Evolutionary conservation across 1,140 invertebrate genomes (phyloP), one percentile per base, ranked within the genome.

Genomic region (Agrilus planipennis): DNA sequence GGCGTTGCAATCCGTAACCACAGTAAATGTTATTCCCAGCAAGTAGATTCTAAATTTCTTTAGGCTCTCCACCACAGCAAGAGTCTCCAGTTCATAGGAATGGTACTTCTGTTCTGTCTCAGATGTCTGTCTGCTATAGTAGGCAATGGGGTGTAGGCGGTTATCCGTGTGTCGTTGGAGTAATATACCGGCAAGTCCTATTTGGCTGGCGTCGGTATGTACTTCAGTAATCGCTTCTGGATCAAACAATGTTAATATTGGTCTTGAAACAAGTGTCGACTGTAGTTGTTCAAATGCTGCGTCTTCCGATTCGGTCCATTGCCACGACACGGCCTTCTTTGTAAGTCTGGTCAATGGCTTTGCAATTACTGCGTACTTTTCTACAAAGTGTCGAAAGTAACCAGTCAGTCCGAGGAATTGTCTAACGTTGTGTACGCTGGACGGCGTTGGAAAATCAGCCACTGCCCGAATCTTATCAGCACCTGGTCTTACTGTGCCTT

Each of bases 41-140:
- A 69, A 36, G 32, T 69, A 68, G n/a, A 46, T 15, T 16, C 57
- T 16, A 44, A 65, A 63, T 34, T 62, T 61, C 35, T 62, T 57
- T 1, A 65, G 21, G 2, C 54, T 54, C 44, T 64, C 56, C 0
- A 34, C 12, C 12, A 47, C 12, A n/a, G 41, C 35, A 16, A 44
- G 25, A 7, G 22, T 25, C 23, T 47, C 42, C 19, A 47, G 18
- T 11, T 47, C 45, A 17, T 39, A 47, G 14, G 12, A 15, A 23
- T 35, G 25, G 21, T 36, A 46, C 21, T 32, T 39, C 11, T 22
- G 23, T 34, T 47, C 37, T 29, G 12, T 22, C 2, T 18, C 25
- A 6, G 15, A 38, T 1, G 45, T 46, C 23, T 42, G 36, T 14
- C 29, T 15, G 16, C 45, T 46, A 21, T 30, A 27, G 20, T 25